These are phyloP conservation scores for Myopa tessellatipennis DNA, from an alignment of 2,888 invertebrate genomes.

Conservation along the genomic window DNA sequence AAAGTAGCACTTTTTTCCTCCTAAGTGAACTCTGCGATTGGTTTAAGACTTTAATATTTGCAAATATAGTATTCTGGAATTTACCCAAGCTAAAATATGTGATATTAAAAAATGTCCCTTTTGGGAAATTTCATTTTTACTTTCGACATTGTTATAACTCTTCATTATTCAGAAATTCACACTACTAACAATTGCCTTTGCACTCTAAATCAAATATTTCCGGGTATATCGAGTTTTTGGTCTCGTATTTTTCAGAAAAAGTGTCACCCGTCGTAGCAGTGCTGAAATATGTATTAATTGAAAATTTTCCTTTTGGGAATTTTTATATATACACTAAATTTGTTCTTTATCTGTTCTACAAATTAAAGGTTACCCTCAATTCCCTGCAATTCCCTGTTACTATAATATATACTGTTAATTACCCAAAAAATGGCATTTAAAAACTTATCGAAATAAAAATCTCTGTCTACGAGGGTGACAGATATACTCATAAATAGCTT, in stretches of 20 bases:
- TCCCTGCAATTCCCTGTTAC: not conserved
- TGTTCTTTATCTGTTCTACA: not conserved
- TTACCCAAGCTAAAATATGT: too few relatives aligned
- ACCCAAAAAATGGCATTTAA: not conserved
- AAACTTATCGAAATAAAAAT: not conserved
- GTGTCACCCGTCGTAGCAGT: not conserved
- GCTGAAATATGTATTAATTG: too few relatives aligned
- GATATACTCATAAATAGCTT: constrained; percentile 57
- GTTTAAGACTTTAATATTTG: not conserved
- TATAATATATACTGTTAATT: not conserved
- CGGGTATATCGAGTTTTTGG: too few relatives aligned
- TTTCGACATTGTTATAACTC: too few relatives aligned
- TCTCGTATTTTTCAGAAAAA: too few relatives aligned
- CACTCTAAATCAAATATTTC: too few relatives aligned
- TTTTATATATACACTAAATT: not conserved
- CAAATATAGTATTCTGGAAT: not conserved
- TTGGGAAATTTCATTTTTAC: too few relatives aligned
- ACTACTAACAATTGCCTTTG: too few relatives aligned
- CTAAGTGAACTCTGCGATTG: too few relatives aligned
- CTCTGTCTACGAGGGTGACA: constrained; percentile 36
- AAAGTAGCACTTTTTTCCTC: too few relatives aligned
- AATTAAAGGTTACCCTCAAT: not conserved
- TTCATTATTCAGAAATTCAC: too few relatives aligned
- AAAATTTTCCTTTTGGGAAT: not conserved
- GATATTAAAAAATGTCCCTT: too few relatives aligned